Evolutionary conservation across 2,888 invertebrate genomes (phyloP).

Genomic region (Mayetiola destructor): DNA sequence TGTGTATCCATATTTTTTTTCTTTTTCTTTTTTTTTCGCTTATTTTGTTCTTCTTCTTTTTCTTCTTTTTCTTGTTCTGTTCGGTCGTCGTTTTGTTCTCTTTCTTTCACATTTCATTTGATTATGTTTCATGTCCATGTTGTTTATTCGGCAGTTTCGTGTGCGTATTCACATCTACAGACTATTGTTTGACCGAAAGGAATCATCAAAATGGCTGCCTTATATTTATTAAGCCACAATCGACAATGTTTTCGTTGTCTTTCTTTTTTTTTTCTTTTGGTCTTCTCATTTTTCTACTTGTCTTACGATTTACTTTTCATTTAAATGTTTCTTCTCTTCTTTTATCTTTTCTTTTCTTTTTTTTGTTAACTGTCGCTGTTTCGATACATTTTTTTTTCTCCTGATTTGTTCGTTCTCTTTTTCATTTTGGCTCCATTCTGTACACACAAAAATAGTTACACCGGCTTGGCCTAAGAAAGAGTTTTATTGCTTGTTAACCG

Average conservation of each 20-base stretch:
- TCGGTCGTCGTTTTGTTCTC: background rate
- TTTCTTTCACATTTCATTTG: conserved; percentile 7
- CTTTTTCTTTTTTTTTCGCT: background rate
- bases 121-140: no score
- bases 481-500: no score
- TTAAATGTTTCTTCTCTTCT: background rate
- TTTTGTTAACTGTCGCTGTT: background rate
- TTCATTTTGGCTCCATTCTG: no score
- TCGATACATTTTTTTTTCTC: background rate
- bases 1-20: background rate
- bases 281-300: background rate
- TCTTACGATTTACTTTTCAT: background rate
- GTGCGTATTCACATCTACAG: no score
- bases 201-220: conserved; percentile 17
- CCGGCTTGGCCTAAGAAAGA: no score
- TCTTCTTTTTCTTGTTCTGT: background rate
- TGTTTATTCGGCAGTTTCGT: no score
- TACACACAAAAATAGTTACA: no score
- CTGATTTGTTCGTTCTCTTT: background rate
- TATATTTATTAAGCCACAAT: conserved; percentile 1
- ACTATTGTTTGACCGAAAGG: conserved; percentile 14
- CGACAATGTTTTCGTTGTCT: background rate
- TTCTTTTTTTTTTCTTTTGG: background rate
- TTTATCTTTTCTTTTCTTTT: background rate
- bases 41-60: background rate